Conservation (phyloP, 2,113 vertebrate genomes). For the Forbesichthys agassizii region DNA sequence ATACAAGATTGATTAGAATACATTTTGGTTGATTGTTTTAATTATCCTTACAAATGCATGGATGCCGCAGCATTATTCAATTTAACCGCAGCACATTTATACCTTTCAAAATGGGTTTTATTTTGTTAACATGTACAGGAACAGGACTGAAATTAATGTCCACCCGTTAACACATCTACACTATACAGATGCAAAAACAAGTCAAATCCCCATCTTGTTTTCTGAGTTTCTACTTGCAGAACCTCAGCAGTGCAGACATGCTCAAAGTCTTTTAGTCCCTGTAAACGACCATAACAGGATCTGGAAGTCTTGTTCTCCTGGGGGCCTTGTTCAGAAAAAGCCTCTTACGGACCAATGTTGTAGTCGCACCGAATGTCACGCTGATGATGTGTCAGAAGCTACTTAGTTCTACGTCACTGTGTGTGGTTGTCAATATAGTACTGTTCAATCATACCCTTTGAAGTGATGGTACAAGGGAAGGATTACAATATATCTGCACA, state of each 20-base stretch:
- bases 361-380: slow-evolving; percentile 30
- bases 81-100: slow-evolving; percentile 5
- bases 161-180: slow-evolving; percentile 68
- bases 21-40: neutral
- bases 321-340: slow-evolving; percentile 38
- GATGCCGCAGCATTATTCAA: slow-evolving; percentile 8
- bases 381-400: slow-evolving; percentile 36
- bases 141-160: slow-evolving; percentile 78
- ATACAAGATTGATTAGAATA: too few relatives aligned
- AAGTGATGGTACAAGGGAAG: slow-evolving; percentile 33
- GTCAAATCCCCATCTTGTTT: slow-evolving; percentile 42
- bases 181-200: slow-evolving; percentile 72
- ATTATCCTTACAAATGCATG: neutral
- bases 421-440: neutral
- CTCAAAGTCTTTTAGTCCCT: slow-evolving; percentile 42
- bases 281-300: slow-evolving; percentile 36
- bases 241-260: slow-evolving; percentile 59
- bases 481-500: slow-evolving; percentile 7
- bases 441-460: slow-evolving; percentile 3
- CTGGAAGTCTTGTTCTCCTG: slow-evolving; percentile 36
- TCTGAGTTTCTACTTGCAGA: slow-evolving; percentile 43
- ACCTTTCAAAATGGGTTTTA: slow-evolving; percentile 75
- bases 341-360: slow-evolving; percentile 1
- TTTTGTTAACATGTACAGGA: slow-evolving; percentile 80
- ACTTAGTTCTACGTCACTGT: neutral